Conservation (phyloP, 2,113 vertebrate species). For the Apistogramma diplotaenia region DNA sequence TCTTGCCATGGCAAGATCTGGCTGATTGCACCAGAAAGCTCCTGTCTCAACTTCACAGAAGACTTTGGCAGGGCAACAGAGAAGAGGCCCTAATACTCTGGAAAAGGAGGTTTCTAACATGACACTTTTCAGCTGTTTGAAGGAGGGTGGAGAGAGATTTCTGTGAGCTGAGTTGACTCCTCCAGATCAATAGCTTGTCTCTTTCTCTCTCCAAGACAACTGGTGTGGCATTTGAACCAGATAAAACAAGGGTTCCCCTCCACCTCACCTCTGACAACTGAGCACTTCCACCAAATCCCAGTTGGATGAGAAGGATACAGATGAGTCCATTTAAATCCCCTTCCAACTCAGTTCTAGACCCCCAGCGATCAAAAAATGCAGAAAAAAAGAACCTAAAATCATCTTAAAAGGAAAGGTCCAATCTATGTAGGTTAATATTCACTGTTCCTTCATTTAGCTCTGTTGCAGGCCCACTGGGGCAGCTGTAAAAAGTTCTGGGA, state of each 20-base stretch:
- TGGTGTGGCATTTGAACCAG: constrained; percentile 81
- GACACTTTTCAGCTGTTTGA: constrained; percentile 74
- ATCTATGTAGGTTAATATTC: constrained; percentile 74
- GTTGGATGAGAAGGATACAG: constrained; percentile 73
- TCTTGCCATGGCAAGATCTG: constrained; percentile 23
- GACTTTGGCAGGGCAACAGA: constrained; percentile 49
- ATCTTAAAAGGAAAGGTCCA: constrained; percentile 66
- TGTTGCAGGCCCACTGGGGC: constrained; percentile 51
- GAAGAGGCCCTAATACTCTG: constrained; percentile 65
- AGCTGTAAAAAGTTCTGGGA: constrained; percentile 61
- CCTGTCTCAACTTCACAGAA: constrained; percentile 49
- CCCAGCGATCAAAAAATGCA: constrained; percentile 46
- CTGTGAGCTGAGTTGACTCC: constrained; percentile 72
- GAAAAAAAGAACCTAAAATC: constrained; percentile 50
- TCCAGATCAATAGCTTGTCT: constrained; percentile 79
- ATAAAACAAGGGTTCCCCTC: constrained; percentile 77
- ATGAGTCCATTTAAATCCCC: constrained; percentile 75
- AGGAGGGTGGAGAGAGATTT: constrained; percentile 72
- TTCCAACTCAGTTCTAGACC: constrained; percentile 63
- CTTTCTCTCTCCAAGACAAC: constrained; percentile 75
- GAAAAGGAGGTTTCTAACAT: constrained; percentile 71
- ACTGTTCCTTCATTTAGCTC: constrained; percentile 69
- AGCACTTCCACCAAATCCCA: constrained; percentile 71
- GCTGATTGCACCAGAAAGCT: constrained; percentile 43
- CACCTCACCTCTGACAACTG: constrained; percentile 74